Evolutionary conservation across 2,888 invertebrate species (phyloP), one percentile per base, ranked within the genome.

Genomic region (Andrena chrysosceles): DNA sequence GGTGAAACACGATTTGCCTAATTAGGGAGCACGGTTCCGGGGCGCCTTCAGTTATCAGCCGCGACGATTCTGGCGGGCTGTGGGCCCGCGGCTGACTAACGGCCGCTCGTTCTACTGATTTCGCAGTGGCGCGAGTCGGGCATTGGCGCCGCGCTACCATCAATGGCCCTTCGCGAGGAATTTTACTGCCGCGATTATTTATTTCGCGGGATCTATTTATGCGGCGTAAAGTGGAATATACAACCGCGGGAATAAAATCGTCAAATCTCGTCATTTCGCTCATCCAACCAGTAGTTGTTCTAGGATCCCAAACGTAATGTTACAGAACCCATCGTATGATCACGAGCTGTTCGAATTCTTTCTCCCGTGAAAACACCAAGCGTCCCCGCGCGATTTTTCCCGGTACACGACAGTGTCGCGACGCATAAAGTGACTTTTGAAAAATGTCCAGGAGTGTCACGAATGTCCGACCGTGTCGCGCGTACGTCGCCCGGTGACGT

Each of bases 1-100:
- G 59, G 52, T 20, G 77, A 54, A 69, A 77, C 69, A 60, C 75
- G 75, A 83, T 85, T 81, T 48, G 77, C 77, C 68, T 85, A 77
- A 85, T 85, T 84, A 74, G 69, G 23, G 23, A 4, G 59, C 63
- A 56, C 73, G 77, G 72, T 80, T 81, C 69, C 42, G 74, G 77
- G 42, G 56, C 54, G n/a, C 35, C 64, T 73, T 26, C 33, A 59
- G 67, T 64, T 62, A 49, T 42, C 59, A n/a, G 23, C 26, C 56
- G 48, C 8, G 62, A 42, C 13, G 20, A 26, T 52, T 48, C 59
- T 33, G 29, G 23, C 64, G 29, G 23, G 33, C 16, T n/a, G 13
- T n/a, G 3, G 29, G 8, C 20, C 16, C 7, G 63, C 23, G 68
- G 59, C 68, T 62, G 60, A 69, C 35, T 31, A 42, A 10, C 10